Conservation (phyloP, 2,888 invertebrate genomes). For the Dascillus cervinus region DNA sequence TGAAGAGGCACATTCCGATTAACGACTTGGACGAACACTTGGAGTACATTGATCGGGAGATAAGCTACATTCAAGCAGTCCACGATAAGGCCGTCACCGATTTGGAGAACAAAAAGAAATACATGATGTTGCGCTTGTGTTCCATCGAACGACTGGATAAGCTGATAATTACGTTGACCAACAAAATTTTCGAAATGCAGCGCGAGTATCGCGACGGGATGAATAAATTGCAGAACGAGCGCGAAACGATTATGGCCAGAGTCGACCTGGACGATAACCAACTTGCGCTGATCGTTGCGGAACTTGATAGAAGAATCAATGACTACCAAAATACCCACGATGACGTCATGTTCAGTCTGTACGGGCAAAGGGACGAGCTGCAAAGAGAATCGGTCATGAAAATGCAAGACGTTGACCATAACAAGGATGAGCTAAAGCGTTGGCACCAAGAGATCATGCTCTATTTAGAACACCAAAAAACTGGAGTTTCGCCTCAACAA, state of each 20-base stretch:
- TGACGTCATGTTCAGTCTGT: slow-evolving; percentile 22
- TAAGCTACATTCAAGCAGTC: slow-evolving; percentile 17
- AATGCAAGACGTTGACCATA: slow-evolving; percentile 22
- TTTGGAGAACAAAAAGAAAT: slow-evolving; percentile 14
- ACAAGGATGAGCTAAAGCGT: slow-evolving; percentile 21
- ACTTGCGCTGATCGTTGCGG: slow-evolving; percentile 14
- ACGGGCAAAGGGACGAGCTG: slow-evolving; percentile 27
- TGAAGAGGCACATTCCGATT: too few relatives aligned
- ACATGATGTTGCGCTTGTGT: slow-evolving; percentile 11
- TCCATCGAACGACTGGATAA: slow-evolving; percentile 27
- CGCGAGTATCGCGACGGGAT: slow-evolving; percentile 25
- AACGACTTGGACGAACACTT: too few relatives aligned
- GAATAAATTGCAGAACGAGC: slow-evolving; percentile 22
- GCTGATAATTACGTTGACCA: slow-evolving; percentile 27
- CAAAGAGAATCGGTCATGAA: slow-evolving; percentile 27
- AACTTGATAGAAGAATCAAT: slow-evolving; percentile 25
- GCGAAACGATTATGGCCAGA: slow-evolving; percentile 19
- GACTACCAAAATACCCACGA: slow-evolving; percentile 25
- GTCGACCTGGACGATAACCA: slow-evolving; percentile 11
- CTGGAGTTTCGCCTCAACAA: slow-evolving; percentile 22
- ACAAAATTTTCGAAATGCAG: slow-evolving; percentile 29
- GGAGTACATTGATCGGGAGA: slow-evolving; percentile 10
- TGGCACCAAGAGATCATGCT: slow-evolving; percentile 22
- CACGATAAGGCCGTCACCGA: slow-evolving; percentile 16
- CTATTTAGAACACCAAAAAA: slow-evolving; percentile 25